These are phyloP conservation scores for Xiphydria camelus DNA, from an alignment of 2,888 invertebrate genomes.

Conservation along the genomic window DNA sequence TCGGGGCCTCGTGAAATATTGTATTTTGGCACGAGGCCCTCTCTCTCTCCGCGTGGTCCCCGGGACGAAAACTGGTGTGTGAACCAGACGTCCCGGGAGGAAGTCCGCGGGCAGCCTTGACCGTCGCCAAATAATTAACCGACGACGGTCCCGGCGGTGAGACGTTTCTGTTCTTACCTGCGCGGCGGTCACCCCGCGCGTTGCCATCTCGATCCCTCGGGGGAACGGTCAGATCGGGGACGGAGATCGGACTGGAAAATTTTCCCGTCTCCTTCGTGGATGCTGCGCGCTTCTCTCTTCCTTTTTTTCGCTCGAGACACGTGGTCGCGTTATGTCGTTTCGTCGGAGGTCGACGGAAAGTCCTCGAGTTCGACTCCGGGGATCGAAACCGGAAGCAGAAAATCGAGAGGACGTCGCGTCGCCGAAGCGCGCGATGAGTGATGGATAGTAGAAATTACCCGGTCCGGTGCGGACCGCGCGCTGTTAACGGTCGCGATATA, in stretches of 20 bases:
- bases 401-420: neutral
- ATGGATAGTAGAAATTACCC: constrained; percentile 44
- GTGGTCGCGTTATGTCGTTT: no score
- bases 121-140: constrained; percentile 36
- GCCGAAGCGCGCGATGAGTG: constrained; percentile 35
- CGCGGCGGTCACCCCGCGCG: neutral
- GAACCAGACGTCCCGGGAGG: constrained; percentile 24
- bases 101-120: constrained; percentile 25
- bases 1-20: constrained; percentile 45
- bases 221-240: no score
- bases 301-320: no score
- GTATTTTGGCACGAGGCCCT: constrained; percentile 46
- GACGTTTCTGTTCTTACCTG: constrained; percentile 25
- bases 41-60: neutral
- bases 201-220: neutral
- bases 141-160: constrained; percentile 21
- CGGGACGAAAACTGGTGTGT: constrained; percentile 18
- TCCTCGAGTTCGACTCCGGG: neutral
- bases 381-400: neutral
- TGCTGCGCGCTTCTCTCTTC: no score
- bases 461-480: constrained; percentile 37
- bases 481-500: constrained; percentile 25
- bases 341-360: no score
- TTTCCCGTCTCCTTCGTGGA: no score
- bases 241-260: no score